These are phyloP conservation scores for Calameuta filiformis DNA, from an alignment of 2,888 invertebrate genomes.

Conservation along the genomic window DNA sequence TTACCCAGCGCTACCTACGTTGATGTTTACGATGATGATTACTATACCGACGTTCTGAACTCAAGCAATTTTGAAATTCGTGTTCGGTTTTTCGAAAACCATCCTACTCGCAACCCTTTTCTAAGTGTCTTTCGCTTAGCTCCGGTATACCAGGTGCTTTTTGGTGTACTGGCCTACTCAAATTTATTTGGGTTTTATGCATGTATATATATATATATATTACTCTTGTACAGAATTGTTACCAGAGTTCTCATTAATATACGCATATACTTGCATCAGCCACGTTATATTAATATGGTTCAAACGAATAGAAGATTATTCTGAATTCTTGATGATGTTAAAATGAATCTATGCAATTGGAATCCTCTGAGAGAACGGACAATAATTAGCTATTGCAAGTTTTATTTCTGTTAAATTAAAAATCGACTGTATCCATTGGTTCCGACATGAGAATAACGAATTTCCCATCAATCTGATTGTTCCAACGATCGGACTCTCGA, in stretches of 20 bases:
- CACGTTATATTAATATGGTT: neutral
- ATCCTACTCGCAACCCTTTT: neutral
- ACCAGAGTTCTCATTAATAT: neutral
- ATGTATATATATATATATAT: neutral
- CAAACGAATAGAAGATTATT: neutral
- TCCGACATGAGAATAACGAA: neutral
- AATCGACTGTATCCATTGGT: neutral
- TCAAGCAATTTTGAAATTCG: neutral
- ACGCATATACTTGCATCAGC: neutral
- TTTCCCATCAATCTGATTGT: neutral
- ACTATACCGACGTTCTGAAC: neutral
- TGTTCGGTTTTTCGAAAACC: neutral
- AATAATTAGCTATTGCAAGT: neutral
- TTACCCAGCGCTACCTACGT: neutral
- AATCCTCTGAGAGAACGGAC: neutral
- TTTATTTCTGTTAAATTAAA: neutral
- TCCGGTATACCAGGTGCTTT: neutral
- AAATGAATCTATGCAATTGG: neutral
- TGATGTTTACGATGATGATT: neutral
- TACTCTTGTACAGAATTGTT: neutral
- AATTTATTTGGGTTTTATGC: neutral
- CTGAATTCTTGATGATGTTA: neutral
- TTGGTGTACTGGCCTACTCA: neutral
- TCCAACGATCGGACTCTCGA: neutral
- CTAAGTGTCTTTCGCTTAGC: neutral